Evolutionary conservation across 2,797 vertebrate genomes (phyloP).

Genomic region (Caiman crocodilus): DNA sequence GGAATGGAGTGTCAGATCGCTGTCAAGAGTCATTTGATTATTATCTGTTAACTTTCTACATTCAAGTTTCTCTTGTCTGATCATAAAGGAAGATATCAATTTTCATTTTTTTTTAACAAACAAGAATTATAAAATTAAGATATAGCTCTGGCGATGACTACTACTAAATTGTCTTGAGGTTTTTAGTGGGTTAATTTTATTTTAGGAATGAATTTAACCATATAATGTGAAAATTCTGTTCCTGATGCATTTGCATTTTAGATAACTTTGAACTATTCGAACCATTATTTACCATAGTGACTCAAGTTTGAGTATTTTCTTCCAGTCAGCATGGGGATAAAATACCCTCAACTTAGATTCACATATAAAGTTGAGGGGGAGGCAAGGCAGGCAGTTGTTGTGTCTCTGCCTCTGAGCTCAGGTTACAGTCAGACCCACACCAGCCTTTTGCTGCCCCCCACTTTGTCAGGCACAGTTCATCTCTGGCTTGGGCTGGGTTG

Average conservation of each 20-base stretch:
- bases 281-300: too few relatives aligned
- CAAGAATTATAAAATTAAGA: neutral
- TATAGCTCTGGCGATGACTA: neutral
- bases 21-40: neutral
- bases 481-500: too few relatives aligned
- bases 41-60: neutral
- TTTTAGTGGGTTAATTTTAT: neutral
- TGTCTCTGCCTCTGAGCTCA: too few relatives aligned
- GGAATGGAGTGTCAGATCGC: neutral
- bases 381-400: too few relatives aligned
- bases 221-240: neutral
- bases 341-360: too few relatives aligned
- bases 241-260: neutral
- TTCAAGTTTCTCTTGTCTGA: neutral
- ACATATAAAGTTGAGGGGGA: too few relatives aligned
- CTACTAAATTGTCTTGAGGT: neutral
- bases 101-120: neutral
- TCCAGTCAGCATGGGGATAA: too few relatives aligned
- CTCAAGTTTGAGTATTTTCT: too few relatives aligned
- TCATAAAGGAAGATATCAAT: neutral
- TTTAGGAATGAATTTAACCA: neutral
- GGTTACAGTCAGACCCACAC: too few relatives aligned
- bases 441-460: too few relatives aligned
- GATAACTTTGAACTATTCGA: neutral
- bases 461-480: too few relatives aligned